A percentile compares a stretch with the other conserved stretches of the same genome.
These are phyloP conservation scores for Austrolebias charrua DNA, from an alignment of 2,797 vertebrate genomes.

Conservation along the genomic window DNA sequence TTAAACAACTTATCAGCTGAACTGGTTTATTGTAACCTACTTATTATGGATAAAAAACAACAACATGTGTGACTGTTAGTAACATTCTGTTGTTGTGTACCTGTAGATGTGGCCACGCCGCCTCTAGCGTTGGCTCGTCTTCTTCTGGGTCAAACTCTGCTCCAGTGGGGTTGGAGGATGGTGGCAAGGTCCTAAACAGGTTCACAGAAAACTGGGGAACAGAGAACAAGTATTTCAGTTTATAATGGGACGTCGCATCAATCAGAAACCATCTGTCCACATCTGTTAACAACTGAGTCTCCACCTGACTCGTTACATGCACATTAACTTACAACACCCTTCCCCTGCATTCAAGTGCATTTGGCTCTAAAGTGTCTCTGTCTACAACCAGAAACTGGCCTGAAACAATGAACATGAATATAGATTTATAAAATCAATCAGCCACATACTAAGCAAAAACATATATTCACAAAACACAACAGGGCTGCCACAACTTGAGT, in stretches of 20 bases:
- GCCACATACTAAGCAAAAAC: too few relatives aligned
- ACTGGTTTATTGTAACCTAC: neutral
- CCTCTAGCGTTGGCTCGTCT: conserved; percentile 96
- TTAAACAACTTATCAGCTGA: neutral
- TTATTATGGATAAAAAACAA: neutral
- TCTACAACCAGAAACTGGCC: too few relatives aligned
- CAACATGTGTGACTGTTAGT: neutral
- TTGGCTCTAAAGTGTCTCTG: too few relatives aligned
- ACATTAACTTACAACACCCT: neutral
- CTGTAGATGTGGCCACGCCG: conserved; percentile 98
- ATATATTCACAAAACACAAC: too few relatives aligned
- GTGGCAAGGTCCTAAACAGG: conserved; percentile 97
- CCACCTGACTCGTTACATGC: neutral
- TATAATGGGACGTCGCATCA: neutral
- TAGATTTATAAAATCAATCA: too few relatives aligned
- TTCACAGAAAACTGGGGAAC: conserved; percentile 90
- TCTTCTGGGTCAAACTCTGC: conserved; percentile 99
- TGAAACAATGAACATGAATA: too few relatives aligned
- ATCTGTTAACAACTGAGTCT: neutral
- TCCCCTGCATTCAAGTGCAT: neutral
- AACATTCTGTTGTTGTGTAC: conserved; percentile 67
- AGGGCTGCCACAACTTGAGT: too few relatives aligned
- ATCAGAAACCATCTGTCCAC: neutral
- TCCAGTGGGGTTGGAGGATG: conserved; percentile 97
- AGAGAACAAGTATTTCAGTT: neutral